phyloP scores from a whole-genome alignment of 2,888 invertebrate genomes.

The Agonopterix subpropinquella region DNA sequence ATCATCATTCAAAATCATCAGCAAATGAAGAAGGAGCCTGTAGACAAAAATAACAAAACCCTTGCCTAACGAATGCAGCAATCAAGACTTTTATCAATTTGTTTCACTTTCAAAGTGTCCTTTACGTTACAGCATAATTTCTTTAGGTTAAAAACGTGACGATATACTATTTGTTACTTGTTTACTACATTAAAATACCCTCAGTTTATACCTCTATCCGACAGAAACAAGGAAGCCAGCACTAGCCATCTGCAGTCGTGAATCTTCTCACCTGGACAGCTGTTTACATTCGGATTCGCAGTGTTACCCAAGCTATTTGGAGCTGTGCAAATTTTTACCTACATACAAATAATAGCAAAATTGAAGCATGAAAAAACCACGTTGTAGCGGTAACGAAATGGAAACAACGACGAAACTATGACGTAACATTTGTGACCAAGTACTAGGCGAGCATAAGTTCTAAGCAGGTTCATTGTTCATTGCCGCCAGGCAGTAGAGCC shows the following conservation, averaged over 20 bases:
- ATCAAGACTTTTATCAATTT: too few species aligned
- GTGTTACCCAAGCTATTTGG: constrained; percentile 1
- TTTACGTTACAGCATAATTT: too few species aligned
- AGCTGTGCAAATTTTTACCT: background rate
- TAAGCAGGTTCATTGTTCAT: background rate
- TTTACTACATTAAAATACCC: too few species aligned
- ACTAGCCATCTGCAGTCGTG: constrained; percentile 12
- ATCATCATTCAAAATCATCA: too few species aligned
- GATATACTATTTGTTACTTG: too few species aligned
- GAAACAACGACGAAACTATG: constrained; percentile 6
- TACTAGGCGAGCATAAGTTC: constrained; percentile 11
- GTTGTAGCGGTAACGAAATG: constrained; percentile 1
- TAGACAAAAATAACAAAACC: too few species aligned
- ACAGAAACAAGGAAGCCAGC: background rate
- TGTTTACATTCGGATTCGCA: constrained; percentile 24
- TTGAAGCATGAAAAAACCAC: background rate
- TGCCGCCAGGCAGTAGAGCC: background rate
- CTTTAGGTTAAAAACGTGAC: too few species aligned
- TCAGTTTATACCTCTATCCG: too few species aligned
- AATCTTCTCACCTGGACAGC: constrained; percentile 25
- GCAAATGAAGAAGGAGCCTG: too few species aligned
- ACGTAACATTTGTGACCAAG: constrained; percentile 9
- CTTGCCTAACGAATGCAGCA: too few species aligned
- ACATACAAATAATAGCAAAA: background rate
- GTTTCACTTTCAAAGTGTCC: too few species aligned